Base-by-base conservation (phyloP, 1,140 invertebrate genomes). In the Eueides isabella region DNA sequence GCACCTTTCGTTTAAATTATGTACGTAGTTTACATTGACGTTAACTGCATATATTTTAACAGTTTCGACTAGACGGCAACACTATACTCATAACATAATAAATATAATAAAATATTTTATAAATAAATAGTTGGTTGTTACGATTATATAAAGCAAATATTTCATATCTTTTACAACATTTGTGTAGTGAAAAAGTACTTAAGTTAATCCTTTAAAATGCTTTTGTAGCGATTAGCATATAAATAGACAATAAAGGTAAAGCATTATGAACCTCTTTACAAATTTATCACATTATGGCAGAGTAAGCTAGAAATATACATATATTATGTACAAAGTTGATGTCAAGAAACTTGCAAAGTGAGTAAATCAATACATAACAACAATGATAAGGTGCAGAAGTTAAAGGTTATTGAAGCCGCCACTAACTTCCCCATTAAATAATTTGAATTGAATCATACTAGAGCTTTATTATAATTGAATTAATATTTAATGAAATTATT, bases 331-430 rank as follows among this genome's bases (percentile, higher is more conserved):
- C 2, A 23, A 55, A 55, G 44, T 55, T 55, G 2, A 23, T 55
- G 48, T 55, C 9, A 55, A 19, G 23, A 55, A 55, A 55, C 48
- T 55, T 55, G 48, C 48, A 55, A 55, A 55, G 23, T 55, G 23
- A 19, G 48, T 55, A 55, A 55, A 55, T 55, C 48, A 55, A 55
- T 55, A 55, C 11, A 55, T 55, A 26, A 55, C 48, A 55, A 55
- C 48, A 55, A 55, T 55, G 48, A 55, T 55, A 55, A 26, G 48
- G 61, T 62, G 61, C 61, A 29, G 26, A 30, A 62, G 29, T 62
- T 30, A 62, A 30, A 62, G 28, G 28, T 62, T 62, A 30, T 62
- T 5, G 12, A 30, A 62, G 14, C 61, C 26, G 28, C 11, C 7
- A 14, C 29, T 62, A 62, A 30, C 61, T 62, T 30, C 29, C 14